These are phyloP conservation scores for Diarsia dahlii DNA, from an alignment of 2,888 invertebrate genomes.

Conservation along the genomic window DNA sequence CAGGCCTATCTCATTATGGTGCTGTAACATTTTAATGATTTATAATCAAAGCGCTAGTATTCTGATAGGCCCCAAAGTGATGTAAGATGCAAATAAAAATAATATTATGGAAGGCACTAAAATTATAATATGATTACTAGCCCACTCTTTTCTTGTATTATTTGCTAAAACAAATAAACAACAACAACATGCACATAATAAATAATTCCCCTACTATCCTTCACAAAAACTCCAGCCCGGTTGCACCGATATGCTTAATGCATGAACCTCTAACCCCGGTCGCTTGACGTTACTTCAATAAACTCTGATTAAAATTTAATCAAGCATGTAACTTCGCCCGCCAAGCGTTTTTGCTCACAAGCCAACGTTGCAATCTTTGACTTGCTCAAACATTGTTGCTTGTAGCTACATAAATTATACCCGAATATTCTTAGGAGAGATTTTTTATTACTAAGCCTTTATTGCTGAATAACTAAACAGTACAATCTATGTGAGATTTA, in stretches of 20 bases:
- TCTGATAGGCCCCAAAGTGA: no score
- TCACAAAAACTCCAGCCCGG: conserved; percentile 37
- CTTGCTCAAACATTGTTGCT: conserved; percentile 52
- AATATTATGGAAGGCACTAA: no score
- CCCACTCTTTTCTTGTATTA: not conserved
- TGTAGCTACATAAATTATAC: conserved; percentile 52
- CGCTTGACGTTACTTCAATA: conserved; percentile 72
- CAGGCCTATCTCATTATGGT: no score
- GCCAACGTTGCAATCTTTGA: conserved; percentile 59
- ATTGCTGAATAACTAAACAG: no score
- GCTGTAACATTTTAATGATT: no score
- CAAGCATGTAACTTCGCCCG: conserved; percentile 72
- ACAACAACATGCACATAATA: conserved; percentile 11
- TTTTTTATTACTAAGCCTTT: no score
- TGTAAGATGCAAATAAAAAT: no score
- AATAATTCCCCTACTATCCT: conserved; percentile 17
- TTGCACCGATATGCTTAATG: conserved; percentile 56
- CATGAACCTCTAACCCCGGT: conserved; percentile 48
- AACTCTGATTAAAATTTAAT: conserved; percentile 82
- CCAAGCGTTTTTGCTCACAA: conserved; percentile 73
- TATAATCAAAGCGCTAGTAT: no score
- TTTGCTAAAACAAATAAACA: not conserved
- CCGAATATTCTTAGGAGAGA: conserved; percentile 37
- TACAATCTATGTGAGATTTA: no score
- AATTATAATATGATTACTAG: not conserved